Conservation (phyloP, 2,888 invertebrate genomes). For the Hipparchia sbordonii region DNA sequence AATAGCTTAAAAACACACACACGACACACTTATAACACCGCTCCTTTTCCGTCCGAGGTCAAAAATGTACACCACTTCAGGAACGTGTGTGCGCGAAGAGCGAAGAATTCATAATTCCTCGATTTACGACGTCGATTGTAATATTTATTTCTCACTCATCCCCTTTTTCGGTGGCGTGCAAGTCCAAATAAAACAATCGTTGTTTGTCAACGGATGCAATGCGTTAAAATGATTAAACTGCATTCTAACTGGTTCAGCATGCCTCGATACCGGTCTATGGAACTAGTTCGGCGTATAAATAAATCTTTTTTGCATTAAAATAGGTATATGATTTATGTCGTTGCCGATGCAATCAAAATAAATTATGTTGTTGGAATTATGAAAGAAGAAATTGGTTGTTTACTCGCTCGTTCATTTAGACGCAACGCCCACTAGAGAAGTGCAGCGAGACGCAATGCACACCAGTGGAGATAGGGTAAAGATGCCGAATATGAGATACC, state of each 20-base stretch:
- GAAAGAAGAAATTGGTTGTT: slow-evolving; percentile 15
- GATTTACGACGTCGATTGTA: slow-evolving; percentile 10
- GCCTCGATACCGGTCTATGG: slow-evolving; percentile 10
- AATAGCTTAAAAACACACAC: too few species aligned
- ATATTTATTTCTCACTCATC: slow-evolving; percentile 32
- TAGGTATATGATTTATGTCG: slow-evolving; percentile 25
- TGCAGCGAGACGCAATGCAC: too few species aligned
- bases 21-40: too few species aligned
- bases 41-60: too few species aligned
- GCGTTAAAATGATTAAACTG: slow-evolving; percentile 22
- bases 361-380: slow-evolving; percentile 13
- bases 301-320: slow-evolving; percentile 24
- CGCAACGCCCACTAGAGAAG: too few species aligned
- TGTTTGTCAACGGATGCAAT: background rate
- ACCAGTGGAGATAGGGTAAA: too few species aligned
- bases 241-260: slow-evolving; percentile 24
- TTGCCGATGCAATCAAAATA: slow-evolving; percentile 14
- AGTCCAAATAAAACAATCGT: slow-evolving; percentile 9
- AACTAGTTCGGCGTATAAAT: slow-evolving; percentile 20
- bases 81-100: too few species aligned
- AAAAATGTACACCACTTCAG: too few species aligned
- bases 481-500: too few species aligned
- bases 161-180: slow-evolving; percentile 4
- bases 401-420: background rate
- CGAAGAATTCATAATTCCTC: slow-evolving; percentile 20